Evolutionary conservation across 2,888 invertebrate species (phyloP), one percentile per base, ranked within the genome.

Genomic region (Dryobota labecula): DNA sequence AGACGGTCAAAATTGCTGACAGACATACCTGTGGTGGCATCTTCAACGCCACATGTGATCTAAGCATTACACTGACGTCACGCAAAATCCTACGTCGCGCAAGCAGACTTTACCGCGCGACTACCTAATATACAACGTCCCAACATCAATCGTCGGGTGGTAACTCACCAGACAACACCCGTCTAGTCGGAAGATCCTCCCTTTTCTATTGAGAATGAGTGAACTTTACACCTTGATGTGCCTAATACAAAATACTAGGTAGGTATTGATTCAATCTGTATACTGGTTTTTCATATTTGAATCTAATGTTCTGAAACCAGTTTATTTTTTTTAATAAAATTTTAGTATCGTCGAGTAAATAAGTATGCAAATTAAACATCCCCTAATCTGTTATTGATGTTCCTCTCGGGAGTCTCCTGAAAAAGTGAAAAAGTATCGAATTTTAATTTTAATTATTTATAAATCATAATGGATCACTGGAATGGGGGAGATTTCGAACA

Each of bases 361-460:
- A 60, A 75, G 53, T 73, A 49, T 61, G 60, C 58, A 72, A 80
- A 77, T 80, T 54, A 69, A 73, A 76, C 70, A 77, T 80, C n/a
- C n/a, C n/a, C n/a, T 66, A 68, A 80, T 80, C 62, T 61, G 56
- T 66, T 81, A 77, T 81, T 69, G 81, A 80, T 73, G 57, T 71
- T 66, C 20, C 70, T 33, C 81, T n/a, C 2, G 77, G 41, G 81
- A 60, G 33, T 15, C 30, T 20, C 54, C 4, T 70, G 57, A 43
- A 67, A 71, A 70, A 72, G 49, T 70, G 57, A 43, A 67, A 71
- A 70, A 72, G 49, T 72, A 76, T 76, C 66, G 53, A 63, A 43
- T 69, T 72, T 57, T 45, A 62, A 79, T 63, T 70, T 72, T 57
- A 66, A 70, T 80, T 60, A 72, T 80, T 67, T 49, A 67, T 70